Evolutionary conservation across 2,797 vertebrate species (phyloP), one percentile per base, ranked within the genome.

Genomic region (Erithacus rubecula): DNA sequence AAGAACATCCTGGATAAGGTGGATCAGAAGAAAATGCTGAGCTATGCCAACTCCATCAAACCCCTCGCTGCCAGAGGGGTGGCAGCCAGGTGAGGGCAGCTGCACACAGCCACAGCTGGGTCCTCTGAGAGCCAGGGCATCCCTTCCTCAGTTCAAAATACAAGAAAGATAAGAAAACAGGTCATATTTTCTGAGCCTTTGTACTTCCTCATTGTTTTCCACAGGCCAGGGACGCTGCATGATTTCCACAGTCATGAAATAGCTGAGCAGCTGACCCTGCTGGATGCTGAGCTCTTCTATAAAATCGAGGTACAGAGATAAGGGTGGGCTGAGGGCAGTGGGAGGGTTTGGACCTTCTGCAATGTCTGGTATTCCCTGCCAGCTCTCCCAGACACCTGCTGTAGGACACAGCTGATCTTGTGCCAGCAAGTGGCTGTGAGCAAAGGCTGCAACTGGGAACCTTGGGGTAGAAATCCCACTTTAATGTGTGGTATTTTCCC

Each of bases 231-330:
- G 44, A 99, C 99, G 1, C 98, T 99, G 60, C 99, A 99, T 8
- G 99, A 99, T 96, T 99, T 99, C 93, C 99, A 99, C 94, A 99
- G 99, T 94, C 99, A 99, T 15, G 99, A 99, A 94, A 98, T 99
- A 21, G 99, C 99, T 0, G 99, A 99, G 96, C 99, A 99, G 98
- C 98, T 99, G 94, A 99, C 99, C 4, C 98, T 99, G 58, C 98
- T 99, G 7, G 99, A 99, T 5, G 99, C 99, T 0, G 99, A 99
- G 71, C 99, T 99, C 76, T 99, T 99, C 97, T 99, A 99, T 90
- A 99, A 99, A 84, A 99, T 99, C 5, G 99, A 99, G 99, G 99
- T 98, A 95, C 27, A 32, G 62, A 49, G 60, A 58, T 4, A 4
- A 58, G 83, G 80, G 15, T 41, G 55, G 84, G 78, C 32, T 64